Evolutionary conservation across 2,113 vertebrate species (phyloP).

Genomic region (Sialia sialis): DNA sequence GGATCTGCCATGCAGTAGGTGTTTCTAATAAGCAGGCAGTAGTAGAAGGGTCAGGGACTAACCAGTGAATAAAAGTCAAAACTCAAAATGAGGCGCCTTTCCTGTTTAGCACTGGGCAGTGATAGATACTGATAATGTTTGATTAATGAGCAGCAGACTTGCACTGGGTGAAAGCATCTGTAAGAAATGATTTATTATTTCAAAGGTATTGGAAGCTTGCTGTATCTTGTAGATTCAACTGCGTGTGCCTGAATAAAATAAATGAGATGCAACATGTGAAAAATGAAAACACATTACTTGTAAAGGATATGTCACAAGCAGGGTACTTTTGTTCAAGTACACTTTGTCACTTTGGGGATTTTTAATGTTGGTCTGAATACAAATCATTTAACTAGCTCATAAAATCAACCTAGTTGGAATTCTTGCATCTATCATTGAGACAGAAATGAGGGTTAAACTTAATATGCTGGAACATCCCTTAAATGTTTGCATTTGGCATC

Average conservation of each 20-base stretch:
- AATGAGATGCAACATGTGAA: slow-evolving; percentile 87
- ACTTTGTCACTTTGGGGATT: slow-evolving; percentile 77
- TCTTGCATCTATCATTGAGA: slow-evolving; percentile 79
- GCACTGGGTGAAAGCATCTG: slow-evolving; percentile 77
- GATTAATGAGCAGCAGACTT: slow-evolving; percentile 83
- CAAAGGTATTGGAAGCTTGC: slow-evolving; percentile 72
- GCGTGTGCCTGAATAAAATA: slow-evolving; percentile 79
- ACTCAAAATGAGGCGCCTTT: slow-evolving; percentile 72
- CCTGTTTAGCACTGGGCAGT: slow-evolving; percentile 64
- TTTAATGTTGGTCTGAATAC: slow-evolving; percentile 78
- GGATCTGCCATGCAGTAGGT: neutral
- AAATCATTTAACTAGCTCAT: slow-evolving; percentile 80
- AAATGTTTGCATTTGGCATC: slow-evolving; percentile 64
- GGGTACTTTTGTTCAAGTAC: slow-evolving; percentile 79
- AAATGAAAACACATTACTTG: slow-evolving; percentile 82
- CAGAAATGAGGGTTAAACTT: slow-evolving; percentile 78
- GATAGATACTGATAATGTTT: slow-evolving; percentile 83
- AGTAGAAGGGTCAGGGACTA: slow-evolving; percentile 70
- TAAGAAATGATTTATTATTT: slow-evolving; percentile 88
- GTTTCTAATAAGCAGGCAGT: slow-evolving; percentile 41
- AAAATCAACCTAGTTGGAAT: slow-evolving; percentile 77
- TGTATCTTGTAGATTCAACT: slow-evolving; percentile 77
- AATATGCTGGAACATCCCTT: slow-evolving; percentile 76
- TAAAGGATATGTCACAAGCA: slow-evolving; percentile 77
- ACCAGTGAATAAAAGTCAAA: slow-evolving; percentile 75